phyloP scores from a whole-genome alignment of 2,113 vertebrate genomes.

The Sinocyclocheilus grahami region DNA sequence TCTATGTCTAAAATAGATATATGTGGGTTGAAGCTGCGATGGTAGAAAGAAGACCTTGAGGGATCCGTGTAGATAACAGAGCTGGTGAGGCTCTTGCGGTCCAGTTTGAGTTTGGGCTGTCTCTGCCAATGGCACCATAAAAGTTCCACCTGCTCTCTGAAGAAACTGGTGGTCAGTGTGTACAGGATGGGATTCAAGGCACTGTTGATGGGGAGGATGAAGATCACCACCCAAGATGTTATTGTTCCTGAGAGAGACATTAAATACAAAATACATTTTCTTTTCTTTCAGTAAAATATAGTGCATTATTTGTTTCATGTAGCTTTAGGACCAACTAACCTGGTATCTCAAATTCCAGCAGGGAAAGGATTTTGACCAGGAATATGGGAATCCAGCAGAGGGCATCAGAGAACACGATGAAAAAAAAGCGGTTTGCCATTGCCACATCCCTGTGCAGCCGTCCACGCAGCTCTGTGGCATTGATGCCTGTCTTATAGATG shows the following conservation, averaged over 20 bases:
- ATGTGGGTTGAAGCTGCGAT: constrained; percentile 61
- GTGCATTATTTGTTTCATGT: not conserved
- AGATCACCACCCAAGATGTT: constrained; percentile 80
- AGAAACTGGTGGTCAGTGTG: constrained; percentile 81
- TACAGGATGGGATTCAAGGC: constrained; percentile 83
- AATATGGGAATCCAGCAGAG: constrained; percentile 90
- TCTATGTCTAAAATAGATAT: constrained; percentile 58
- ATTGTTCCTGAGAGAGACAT: constrained; percentile 68
- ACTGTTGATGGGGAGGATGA: constrained; percentile 84
- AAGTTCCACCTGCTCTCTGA: constrained; percentile 82
- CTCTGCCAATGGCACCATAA: constrained; percentile 75
- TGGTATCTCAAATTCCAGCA: constrained; percentile 79
- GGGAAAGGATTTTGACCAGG: constrained; percentile 78
- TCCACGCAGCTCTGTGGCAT: constrained; percentile 73
- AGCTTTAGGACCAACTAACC: constrained; percentile 57
- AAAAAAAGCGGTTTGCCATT: constrained; percentile 79
- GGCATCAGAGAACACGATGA: constrained; percentile 87
- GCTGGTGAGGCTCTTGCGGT: constrained; percentile 71
- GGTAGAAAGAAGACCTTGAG: constrained; percentile 42
- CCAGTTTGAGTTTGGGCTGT: constrained; percentile 68
- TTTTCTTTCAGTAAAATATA: not conserved
- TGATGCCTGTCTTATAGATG: constrained; percentile 76
- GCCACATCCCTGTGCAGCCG: constrained; percentile 73
- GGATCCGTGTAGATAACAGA: constrained; percentile 67
- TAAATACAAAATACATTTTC: not conserved